Evolutionary conservation across 2,797 vertebrate species (phyloP), one percentile per base, ranked within the genome.

Genomic region (Meriones psammophilus): DNA sequence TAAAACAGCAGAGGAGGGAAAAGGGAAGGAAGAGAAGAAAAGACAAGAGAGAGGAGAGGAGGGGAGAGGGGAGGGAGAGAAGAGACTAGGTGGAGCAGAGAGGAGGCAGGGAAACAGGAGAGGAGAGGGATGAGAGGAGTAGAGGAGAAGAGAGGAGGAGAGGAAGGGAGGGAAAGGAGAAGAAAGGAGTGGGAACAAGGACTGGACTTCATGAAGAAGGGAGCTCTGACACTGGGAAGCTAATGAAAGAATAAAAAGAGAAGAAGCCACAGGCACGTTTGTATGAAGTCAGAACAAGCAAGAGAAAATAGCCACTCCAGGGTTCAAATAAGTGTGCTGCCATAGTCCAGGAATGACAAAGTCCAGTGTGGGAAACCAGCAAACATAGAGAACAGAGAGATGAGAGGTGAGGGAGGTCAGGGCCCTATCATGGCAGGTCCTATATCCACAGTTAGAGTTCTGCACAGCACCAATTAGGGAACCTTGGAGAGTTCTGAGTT

Each of bases 381-480:
- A 18, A 91, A 36, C 36, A 78, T 9, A 24, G 8, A 74, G 69
- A 46, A 8, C 0, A 60, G 36, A 60, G 62, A 50, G 28, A n/a
- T 69, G 56, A 42, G 15, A 33, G 60, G 56, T 5, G 39, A 66
- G 22, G 24, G 1, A 18, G 56, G 9, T 6, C 28, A 73, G 76
- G 50, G 30, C 46, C 0, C 3, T 28, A 46, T 69, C 26, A 0
- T 0, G 0, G 56, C n/a, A 20, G 33, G 17, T n/a, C 42, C 30
- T 17, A 22, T 2, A 15, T 3, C 46, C 22, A 60, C 66, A 89
- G 76, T 68, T 50, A 1, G 71, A 26, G 42, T 68, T 94, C 66
- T 28, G 8, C 64, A 36, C 9, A 17, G 15, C 66, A 46, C 50
- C 15, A 26, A 46, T 3, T 33, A 46, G n/a, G 15, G 42, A 86